phyloP scores from a whole-genome alignment of 2,888 invertebrate species.

The Cephonodes hylas region DNA sequence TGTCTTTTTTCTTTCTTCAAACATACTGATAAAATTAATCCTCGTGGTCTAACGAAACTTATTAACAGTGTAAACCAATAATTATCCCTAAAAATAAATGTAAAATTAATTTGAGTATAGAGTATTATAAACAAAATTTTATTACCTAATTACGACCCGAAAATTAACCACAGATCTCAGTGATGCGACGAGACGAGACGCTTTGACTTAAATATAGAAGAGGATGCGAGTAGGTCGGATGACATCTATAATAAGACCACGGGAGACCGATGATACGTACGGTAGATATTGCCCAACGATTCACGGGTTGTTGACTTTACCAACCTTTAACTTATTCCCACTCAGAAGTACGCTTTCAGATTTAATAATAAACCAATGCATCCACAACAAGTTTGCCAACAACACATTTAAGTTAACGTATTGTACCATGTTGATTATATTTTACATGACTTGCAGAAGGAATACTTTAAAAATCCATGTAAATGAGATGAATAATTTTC shows the following conservation, averaged over 20 bases:
- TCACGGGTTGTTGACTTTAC: constrained; percentile 73
- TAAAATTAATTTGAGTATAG: neutral
- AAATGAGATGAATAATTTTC: neutral
- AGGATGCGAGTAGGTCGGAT: constrained; percentile 78
- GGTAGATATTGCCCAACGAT: constrained; percentile 70
- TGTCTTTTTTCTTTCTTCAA: too few species aligned
- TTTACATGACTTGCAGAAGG: too few species aligned
- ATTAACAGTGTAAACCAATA: too few species aligned
- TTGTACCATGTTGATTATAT: neutral
- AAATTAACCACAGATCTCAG: constrained; percentile 47
- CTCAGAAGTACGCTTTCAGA: constrained; percentile 3
- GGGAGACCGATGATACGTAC: constrained; percentile 72
- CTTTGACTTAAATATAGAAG: constrained; percentile 75
- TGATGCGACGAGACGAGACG: constrained; percentile 55
- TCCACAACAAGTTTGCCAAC: neutral
- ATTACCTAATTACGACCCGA: constrained; percentile 27
- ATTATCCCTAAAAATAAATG: too few species aligned
- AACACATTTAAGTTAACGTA: neutral
- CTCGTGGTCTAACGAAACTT: too few species aligned
- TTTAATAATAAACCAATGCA: constrained; percentile 17
- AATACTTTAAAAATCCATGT: too few species aligned
- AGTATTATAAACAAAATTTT: neutral
- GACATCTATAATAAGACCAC: constrained; percentile 80
- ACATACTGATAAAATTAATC: too few species aligned
- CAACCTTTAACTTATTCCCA: constrained; percentile 19